A percentile compares a stretch with the other conserved stretches of the same genome.
phyloP scores from a whole-genome alignment of 2,797 vertebrate species.

The Nasua narica region DNA sequence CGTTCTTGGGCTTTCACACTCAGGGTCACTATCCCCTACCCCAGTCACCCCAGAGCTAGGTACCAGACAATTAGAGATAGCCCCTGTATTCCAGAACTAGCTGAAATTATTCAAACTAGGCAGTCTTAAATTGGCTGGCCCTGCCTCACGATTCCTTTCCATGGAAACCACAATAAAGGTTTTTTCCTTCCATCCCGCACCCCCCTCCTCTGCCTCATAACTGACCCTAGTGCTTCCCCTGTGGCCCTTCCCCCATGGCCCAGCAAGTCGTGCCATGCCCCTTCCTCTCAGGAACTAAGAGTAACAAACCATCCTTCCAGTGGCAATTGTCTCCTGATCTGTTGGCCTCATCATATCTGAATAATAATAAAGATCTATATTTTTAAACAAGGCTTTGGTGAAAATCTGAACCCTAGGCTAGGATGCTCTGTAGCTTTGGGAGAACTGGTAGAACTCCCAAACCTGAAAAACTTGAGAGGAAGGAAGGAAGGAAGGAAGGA shows the following conservation, averaged over 20 bases:
- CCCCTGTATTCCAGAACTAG: too few species aligned
- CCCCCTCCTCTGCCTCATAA: background rate
- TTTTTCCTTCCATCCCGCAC: background rate
- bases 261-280: fast-evolving
- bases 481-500: background rate
- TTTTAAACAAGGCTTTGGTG: background rate
- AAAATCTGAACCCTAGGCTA: background rate
- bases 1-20: background rate
- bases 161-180: background rate
- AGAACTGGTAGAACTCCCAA: background rate
- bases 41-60: background rate
- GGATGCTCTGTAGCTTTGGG: background rate
- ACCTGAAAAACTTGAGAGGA: background rate
- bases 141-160: background rate
- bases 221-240: background rate
- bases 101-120: background rate
- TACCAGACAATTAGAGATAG: background rate
- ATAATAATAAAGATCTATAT: background rate
- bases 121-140: background rate
- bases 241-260: background rate
- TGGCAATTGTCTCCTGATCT: background rate
- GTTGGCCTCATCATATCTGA: background rate
- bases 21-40: background rate
- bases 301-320: background rate
- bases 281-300: background rate